These are phyloP conservation scores for Oostethus manadensis DNA, from an alignment of 2,113 vertebrate genomes.

Conservation along the genomic window DNA sequence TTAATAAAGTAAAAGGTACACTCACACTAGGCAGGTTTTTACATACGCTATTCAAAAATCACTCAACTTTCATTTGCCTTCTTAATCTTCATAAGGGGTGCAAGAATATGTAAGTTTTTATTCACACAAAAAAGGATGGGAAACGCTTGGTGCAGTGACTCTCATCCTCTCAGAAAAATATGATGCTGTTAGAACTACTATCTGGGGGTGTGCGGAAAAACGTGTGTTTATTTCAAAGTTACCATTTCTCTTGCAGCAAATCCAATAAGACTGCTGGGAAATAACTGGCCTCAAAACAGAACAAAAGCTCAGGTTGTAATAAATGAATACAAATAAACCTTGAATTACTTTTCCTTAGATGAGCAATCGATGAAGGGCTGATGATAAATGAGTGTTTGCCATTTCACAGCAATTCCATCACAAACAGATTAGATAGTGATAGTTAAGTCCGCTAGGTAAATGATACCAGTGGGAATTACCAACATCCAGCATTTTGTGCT, in stretches of 20 bases:
- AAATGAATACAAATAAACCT: neutral
- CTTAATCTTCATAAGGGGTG: too few species aligned
- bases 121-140: neutral
- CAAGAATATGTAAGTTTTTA: too few species aligned
- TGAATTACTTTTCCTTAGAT: neutral
- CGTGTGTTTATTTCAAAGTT: neutral
- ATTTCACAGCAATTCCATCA: neutral
- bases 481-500: neutral
- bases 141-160: neutral
- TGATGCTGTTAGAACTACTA: neutral
- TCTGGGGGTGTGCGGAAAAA: neutral
- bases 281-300: neutral
- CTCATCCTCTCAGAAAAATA: neutral
- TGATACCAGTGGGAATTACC: neutral
- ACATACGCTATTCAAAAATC: too few species aligned
- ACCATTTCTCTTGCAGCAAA: neutral
- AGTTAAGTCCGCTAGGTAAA: neutral
- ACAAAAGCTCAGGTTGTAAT: neutral
- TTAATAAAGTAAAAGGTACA: too few species aligned
- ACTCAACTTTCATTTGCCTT: too few species aligned
- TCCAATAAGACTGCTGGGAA: neutral
- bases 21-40: too few species aligned
- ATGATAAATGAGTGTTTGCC: neutral
- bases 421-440: neutral
- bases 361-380: neutral